phyloP scores from a whole-genome alignment of 2,113 vertebrate genomes.

The Sporophila hypoxantha region DNA sequence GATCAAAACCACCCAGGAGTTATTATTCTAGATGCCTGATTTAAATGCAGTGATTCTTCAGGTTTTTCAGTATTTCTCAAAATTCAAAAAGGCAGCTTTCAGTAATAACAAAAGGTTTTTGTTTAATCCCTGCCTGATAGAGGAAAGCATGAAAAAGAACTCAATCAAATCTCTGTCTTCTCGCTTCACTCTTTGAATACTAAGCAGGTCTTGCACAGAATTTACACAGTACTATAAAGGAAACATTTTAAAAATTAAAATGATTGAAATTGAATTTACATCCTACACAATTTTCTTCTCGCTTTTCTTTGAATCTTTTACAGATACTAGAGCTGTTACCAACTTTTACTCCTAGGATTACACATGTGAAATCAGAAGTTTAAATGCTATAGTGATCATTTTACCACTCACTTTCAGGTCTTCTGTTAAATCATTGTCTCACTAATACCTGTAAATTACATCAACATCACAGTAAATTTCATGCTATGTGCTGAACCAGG shows the following conservation, averaged over 20 bases:
- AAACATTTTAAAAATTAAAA: background rate
- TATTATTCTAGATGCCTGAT: background rate
- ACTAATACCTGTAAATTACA: background rate
- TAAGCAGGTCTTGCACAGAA: background rate
- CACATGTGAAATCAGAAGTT: background rate
- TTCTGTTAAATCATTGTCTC: background rate
- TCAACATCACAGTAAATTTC: background rate
- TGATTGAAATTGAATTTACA: background rate
- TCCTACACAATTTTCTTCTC: background rate
- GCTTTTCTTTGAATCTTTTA: background rate
- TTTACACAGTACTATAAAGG: background rate
- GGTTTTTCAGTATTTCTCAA: background rate
- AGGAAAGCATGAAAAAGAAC: background rate
- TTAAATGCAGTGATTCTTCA: background rate
- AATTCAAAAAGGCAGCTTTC: background rate
- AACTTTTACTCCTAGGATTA: background rate
- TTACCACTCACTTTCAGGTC: background rate
- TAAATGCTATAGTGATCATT: background rate
- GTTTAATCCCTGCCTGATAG: background rate
- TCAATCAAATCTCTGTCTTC: background rate
- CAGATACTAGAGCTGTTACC: background rate
- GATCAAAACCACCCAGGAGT: background rate
- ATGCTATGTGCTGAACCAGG: background rate
- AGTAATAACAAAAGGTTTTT: background rate
- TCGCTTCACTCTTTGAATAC: background rate